Evolutionary conservation across 1,140 invertebrate genomes (phyloP).

Genomic region (Thaumatotibia leucotreta): DNA sequence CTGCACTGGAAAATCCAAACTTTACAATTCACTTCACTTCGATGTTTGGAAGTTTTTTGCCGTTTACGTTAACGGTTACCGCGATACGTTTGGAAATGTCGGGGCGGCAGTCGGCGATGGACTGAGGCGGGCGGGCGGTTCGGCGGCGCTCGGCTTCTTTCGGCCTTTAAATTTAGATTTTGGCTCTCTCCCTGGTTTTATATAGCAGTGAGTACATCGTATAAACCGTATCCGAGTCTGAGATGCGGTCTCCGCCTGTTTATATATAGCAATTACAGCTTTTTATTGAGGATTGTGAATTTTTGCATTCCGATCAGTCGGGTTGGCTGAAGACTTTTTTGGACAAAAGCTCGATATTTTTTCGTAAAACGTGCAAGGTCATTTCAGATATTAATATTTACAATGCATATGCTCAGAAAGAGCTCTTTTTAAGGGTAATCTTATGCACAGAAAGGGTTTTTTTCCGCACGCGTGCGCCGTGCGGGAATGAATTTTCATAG

Average conservation of each 20-base stretch:
- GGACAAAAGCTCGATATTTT: slow-evolving; percentile 17
- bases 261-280: slow-evolving; percentile 73
- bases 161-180: slow-evolving; percentile 72
- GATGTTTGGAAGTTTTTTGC: slow-evolving; percentile 45
- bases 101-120: slow-evolving; percentile 60
- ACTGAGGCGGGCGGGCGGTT: slow-evolving; percentile 72
- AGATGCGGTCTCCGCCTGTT: slow-evolving; percentile 58
- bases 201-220: slow-evolving; percentile 75
- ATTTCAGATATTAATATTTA: background rate
- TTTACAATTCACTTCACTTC: slow-evolving; percentile 2
- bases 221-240: slow-evolving; percentile 70
- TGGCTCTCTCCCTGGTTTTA: slow-evolving; percentile 74
- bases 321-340: slow-evolving; percentile 37
- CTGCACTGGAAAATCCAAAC: slow-evolving; percentile 12
- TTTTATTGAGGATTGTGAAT: slow-evolving; percentile 69
- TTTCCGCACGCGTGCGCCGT: too few species aligned
- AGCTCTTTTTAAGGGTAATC: too few species aligned
- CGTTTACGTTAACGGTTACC: slow-evolving; percentile 29
- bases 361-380: background rate
- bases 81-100: slow-evolving; percentile 59
- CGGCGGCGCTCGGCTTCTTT: slow-evolving; percentile 56
- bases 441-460: too few species aligned
- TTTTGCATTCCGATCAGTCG: slow-evolving; percentile 53
- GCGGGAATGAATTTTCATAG: too few species aligned
- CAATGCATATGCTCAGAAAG: too few species aligned